Conservation (phyloP, 2,888 invertebrate genomes). For the Brassicogethes aeneus region DNA sequence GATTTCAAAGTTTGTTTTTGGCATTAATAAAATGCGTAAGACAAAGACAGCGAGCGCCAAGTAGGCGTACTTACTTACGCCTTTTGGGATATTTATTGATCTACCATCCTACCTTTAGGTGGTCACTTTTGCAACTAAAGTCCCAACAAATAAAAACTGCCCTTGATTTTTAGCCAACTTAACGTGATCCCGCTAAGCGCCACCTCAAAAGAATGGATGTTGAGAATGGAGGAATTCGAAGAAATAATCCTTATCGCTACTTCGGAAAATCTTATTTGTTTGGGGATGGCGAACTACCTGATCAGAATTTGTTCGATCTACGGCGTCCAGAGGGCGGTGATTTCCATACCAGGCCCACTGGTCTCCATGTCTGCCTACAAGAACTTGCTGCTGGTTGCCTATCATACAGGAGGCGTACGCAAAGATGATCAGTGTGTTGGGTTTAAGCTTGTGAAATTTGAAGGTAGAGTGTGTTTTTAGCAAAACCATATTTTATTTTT, state of each 20-base stretch:
- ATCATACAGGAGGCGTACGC: slow-evolving; percentile 51
- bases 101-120: too few relatives aligned
- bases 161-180: slow-evolving; percentile 48
- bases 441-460: slow-evolving; percentile 45
- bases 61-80: too few relatives aligned
- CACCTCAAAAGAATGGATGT: slow-evolving; percentile 81
- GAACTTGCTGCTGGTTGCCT: slow-evolving; percentile 54
- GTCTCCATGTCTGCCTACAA: slow-evolving; percentile 57
- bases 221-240: slow-evolving; percentile 69
- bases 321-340: slow-evolving; percentile 77
- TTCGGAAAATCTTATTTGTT: slow-evolving; percentile 70
- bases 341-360: slow-evolving; percentile 64
- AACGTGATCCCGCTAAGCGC: slow-evolving; percentile 65
- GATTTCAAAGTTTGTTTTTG: too few relatives aligned
- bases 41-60: too few relatives aligned
- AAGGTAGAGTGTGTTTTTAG: too few relatives aligned
- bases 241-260: slow-evolving; percentile 57
- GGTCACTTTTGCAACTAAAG: too few relatives aligned
- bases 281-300: slow-evolving; percentile 64
- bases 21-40: too few relatives aligned
- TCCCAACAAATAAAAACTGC: too few relatives aligned
- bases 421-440: slow-evolving; percentile 48
- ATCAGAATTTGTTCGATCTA: slow-evolving; percentile 76
- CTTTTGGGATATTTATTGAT: too few relatives aligned
- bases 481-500: too few relatives aligned